Evolutionary conservation across 2,113 vertebrate genomes (phyloP), one percentile per base, ranked within the genome.

Genomic region (Galeopterus variegatus): DNA sequence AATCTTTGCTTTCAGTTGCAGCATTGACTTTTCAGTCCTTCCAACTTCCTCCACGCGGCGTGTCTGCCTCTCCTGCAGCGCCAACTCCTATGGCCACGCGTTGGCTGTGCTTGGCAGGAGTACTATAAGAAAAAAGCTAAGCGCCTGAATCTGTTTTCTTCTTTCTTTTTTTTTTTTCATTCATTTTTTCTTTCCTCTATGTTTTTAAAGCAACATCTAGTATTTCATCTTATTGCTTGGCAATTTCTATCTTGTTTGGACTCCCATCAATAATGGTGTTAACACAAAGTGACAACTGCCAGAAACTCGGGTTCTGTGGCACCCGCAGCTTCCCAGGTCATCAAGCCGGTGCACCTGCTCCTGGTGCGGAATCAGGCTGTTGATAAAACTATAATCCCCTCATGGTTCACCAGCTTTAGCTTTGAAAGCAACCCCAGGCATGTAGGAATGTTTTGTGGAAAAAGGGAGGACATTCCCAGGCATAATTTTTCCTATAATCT

Each of bases 221-320:
- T 24, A 94, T 72, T 96, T 75, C 18, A 92, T 12, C 69, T 83
- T 31, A 76, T 90, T 97, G 62, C 33, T 82, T 96, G 72, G 69
- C 54, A 97, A 89, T 54, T 13, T 76, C 13, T 87, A 3, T 83
- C 41, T 91, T 93, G 24, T 94, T 88, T 94, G 91, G 72, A n/a
- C 33, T 82, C 88, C 94, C 73, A 87, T 89, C 92, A 96, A 79
- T 70, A 76, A 90, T 24, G 70, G 18, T 76, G 84, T 84, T 97
- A 97, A 98, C 87, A 97, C n/a, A 28, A 90, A 90, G 45, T 73
- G 52, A 52, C 84, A 88, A 45, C 76, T 45, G 88, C 21, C 85
- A 94, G 87, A 72, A 95, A 65, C 8, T 95, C 60, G 45, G 60
- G 24, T 84, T 95, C 72, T 90, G 5, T 84, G 31, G 77, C 26